Evolutionary conservation across 2,113 vertebrate genomes (phyloP).

Genomic region (Leiothrix lutea): DNA sequence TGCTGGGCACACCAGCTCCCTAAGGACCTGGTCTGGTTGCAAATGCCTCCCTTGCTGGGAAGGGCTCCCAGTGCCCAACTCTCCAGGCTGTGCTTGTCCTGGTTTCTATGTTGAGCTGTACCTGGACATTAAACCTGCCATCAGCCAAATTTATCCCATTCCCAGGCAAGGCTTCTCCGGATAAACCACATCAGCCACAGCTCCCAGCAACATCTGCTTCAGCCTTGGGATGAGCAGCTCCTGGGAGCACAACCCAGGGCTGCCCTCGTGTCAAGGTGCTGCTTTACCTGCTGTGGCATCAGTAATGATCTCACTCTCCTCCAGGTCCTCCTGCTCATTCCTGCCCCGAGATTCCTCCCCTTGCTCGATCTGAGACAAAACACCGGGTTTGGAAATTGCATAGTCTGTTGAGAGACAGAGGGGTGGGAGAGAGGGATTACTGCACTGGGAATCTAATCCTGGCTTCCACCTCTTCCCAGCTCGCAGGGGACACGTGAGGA

Average conservation of each 20-base stretch:
- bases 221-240: neutral
- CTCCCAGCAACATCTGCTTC: neutral
- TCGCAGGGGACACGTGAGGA: accelerated
- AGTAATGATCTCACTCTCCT: constrained; percentile 68
- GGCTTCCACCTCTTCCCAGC: neutral
- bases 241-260: neutral
- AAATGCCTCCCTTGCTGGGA: neutral
- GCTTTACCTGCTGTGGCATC: constrained; percentile 75
- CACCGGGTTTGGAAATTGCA: constrained; percentile 79
- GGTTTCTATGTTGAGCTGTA: neutral
- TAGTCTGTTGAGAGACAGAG: constrained; percentile 69
- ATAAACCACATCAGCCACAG: neutral
- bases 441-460: accelerated
- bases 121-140: neutral
- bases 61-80: neutral
- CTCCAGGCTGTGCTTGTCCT: neutral
- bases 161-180: neutral
- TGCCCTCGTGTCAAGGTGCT: neutral
- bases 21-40: neutral
- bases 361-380: constrained; percentile 76
- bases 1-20: accelerated
- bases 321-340: constrained; percentile 74
- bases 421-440: neutral
- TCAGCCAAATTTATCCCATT: neutral
- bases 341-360: constrained; percentile 44